Conservation (phyloP, 2,888 invertebrate species). For the Brenthis hecate region DNA sequence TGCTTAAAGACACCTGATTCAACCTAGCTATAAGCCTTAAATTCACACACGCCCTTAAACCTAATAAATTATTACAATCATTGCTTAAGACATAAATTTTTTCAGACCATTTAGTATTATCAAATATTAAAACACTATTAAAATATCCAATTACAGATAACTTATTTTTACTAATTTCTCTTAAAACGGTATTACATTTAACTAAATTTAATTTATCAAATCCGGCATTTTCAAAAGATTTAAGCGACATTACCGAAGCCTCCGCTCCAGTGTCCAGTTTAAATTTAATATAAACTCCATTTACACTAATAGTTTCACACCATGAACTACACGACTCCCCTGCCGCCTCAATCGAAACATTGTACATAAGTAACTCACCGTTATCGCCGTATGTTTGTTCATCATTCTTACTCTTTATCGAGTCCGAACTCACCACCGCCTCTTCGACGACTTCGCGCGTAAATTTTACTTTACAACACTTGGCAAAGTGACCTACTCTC, state of each 20-base stretch:
- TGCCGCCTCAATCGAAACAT: neutral
- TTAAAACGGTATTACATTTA: neutral
- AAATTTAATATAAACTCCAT: constrained; percentile 1
- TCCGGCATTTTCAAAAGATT: neutral
- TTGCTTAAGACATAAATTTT: constrained; percentile 12
- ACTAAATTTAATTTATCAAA: neutral
- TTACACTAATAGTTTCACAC: constrained; percentile 1
- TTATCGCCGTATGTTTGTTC: neutral
- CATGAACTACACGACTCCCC: neutral
- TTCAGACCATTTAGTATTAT: neutral
- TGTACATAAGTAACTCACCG: neutral
- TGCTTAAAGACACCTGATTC: neutral
- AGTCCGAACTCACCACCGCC: neutral
- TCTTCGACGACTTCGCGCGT: neutral
- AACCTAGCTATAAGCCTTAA: constrained; percentile 1
- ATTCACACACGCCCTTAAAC: neutral
- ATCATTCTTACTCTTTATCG: neutral
- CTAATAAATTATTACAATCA: constrained; percentile 4
- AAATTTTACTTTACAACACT: neutral
- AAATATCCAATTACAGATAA: neutral
- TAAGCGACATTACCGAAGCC: neutral
- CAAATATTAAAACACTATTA: neutral
- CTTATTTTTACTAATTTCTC: neutral
- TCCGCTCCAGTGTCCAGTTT: neutral
- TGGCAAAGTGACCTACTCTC: neutral